Base-by-base conservation (phyloP, 2,888 invertebrate genomes). In the Helicoverpa assulta region DNA sequence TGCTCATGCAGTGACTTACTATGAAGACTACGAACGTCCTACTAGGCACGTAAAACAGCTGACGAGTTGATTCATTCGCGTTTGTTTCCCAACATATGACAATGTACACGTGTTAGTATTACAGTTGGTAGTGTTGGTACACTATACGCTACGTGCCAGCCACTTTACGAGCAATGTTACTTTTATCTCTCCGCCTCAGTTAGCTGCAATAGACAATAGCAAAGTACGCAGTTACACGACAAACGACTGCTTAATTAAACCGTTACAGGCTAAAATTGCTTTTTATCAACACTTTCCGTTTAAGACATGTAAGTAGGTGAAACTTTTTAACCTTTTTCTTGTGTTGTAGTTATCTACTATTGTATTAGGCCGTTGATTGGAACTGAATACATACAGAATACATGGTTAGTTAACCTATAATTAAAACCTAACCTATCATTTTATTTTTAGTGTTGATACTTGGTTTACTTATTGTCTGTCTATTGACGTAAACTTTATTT, bases 191-290 rank as follows among this genome's bases (percentile, higher is more conserved):
- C 75, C 71, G 74, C 74, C 81, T 83, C 83, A 83, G 82, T 67
- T 62, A 76, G 47, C 70, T 70, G 60, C 66, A 78, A 80, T 67
- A 79, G 80, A 86, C 85, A 86, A 86, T 82, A 79, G 85, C 80
- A 78, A 83, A 84, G 83, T 85, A 86, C 85, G 76, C 76, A 77
- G 82, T 78, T 80, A 81, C 75, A 74, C 72, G 78, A 84, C 80
- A 83, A 84, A 86, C 80, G 77, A 81, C 82, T 77, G 73, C 79
- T 84, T 88, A 88, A 89, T 90, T 90, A 88, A 88, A 81, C 83
- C 71, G 83, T 87, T 84, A 84, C 83, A 81, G 85, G 71, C 82
- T 82, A 78, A 86, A 86, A 85, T 85, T 81, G 80, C 77, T 82
- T 81, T 82, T 87, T 86, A 87, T 88, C 85, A 79, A 78, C 76